Conservation (phyloP, 64 coral and sea anemone genomes). For the Anthopleura sola region DNA sequence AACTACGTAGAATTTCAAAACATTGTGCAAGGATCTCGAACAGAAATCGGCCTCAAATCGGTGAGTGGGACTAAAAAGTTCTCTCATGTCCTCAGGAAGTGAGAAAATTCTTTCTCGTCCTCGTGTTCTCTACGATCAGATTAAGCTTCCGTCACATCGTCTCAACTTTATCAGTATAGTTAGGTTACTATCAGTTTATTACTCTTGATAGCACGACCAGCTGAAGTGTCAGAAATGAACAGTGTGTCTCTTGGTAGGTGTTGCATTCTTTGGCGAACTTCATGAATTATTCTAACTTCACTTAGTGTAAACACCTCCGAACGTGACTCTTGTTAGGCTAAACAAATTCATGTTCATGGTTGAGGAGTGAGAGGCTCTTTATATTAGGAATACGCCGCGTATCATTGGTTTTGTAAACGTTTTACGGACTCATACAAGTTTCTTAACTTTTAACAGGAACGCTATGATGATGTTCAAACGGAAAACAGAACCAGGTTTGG, state of each 20-base stretch:
- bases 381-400: not conserved
- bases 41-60: not conserved
- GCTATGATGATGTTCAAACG: not conserved
- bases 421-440: constrained; percentile 11
- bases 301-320: not conserved
- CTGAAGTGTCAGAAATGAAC: constrained; percentile 14
- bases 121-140: constrained; percentile 6
- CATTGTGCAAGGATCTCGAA: not conserved
- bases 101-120: constrained; percentile 18
- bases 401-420: not conserved
- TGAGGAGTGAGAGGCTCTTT: constrained; percentile 8
- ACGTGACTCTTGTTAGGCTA: constrained; percentile 3
- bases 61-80: not conserved
- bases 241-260: constrained; percentile 25
- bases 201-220: not conserved
- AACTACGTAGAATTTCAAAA: not conserved
- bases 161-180: not conserved
- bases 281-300: constrained; percentile 20
- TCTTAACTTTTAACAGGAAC: not conserved
- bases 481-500: not conserved
- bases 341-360: constrained; percentile 25
- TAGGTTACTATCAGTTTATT: not conserved
- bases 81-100: constrained; percentile 23
- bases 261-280: constrained; percentile 29
- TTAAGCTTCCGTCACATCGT: constrained; percentile 8